phyloP scores from a whole-genome alignment of 2,797 vertebrate genomes.

The Masticophis lateralis region DNA sequence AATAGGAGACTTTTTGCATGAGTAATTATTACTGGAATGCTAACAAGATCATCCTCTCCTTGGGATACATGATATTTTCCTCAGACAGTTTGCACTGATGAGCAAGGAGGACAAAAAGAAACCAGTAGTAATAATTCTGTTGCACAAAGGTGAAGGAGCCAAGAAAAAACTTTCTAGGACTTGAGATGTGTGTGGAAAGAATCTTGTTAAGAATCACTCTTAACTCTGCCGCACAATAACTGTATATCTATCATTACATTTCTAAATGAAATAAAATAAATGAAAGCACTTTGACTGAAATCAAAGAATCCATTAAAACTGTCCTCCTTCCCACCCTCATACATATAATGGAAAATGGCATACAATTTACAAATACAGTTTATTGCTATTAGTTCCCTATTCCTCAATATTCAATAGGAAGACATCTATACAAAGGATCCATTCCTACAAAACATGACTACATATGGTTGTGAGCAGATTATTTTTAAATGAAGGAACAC shows the following conservation, averaged over 20 bases:
- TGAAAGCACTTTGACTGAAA: not conserved
- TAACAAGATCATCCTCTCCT: conserved; percentile 20
- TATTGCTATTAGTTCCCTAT: not conserved
- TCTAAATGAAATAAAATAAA: not conserved
- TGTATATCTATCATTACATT: not conserved
- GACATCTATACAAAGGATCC: not conserved
- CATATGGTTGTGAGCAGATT: not conserved
- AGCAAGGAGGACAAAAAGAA: not conserved
- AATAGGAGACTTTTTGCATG: conserved; percentile 57
- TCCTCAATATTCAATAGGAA: not conserved
- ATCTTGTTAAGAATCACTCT: not conserved
- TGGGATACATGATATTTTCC: not conserved
- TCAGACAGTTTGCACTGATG: not conserved
- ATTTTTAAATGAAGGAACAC: not conserved
- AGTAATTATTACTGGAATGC: conserved; percentile 50
- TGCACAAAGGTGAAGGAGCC: not conserved
- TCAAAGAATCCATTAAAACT: not conserved
- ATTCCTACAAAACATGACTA: not conserved
- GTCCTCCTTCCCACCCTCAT: not conserved
- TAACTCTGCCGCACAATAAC: not conserved
- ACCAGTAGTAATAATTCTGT: not conserved
- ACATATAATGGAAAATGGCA: not conserved
- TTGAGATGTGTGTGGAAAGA: not conserved
- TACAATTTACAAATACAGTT: not conserved
- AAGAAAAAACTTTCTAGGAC: not conserved